phyloP scores from a whole-genome alignment of 1,140 invertebrate genomes.

The Nasonia vitripennis region DNA sequence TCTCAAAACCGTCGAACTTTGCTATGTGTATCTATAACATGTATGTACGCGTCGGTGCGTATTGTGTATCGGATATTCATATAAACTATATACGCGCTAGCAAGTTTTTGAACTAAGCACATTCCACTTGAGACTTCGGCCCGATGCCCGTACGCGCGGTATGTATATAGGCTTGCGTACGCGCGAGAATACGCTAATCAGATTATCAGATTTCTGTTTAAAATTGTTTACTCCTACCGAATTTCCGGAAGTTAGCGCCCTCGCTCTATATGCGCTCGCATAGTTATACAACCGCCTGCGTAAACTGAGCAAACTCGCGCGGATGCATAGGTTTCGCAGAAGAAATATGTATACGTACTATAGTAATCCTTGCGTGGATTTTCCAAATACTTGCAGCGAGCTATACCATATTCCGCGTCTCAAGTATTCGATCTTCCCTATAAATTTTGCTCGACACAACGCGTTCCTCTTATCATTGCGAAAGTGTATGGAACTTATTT shows the following conservation, averaged over 20 bases:
- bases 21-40: not conserved
- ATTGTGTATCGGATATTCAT: not conserved
- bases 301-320: not conserved
- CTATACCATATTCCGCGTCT: no score
- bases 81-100: not conserved
- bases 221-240: not conserved
- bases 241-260: not conserved
- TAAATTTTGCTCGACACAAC: no score
- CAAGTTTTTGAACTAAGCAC: not conserved
- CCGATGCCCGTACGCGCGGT: not conserved
- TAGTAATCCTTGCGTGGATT: not conserved
- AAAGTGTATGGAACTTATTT: not conserved
- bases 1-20: not conserved
- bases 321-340: not conserved
- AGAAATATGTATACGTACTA: not conserved
- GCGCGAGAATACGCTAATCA: not conserved
- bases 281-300: not conserved
- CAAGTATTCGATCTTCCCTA: no score
- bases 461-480: no score
- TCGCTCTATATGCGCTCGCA: not conserved
- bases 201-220: slow-evolving; percentile 4
- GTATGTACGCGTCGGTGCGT: not conserved
- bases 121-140: not conserved
- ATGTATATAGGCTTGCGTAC: no score
- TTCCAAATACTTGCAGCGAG: not conserved